Conservation (phyloP, 2,113 vertebrate genomes). For the Salvator merianae region DNA sequence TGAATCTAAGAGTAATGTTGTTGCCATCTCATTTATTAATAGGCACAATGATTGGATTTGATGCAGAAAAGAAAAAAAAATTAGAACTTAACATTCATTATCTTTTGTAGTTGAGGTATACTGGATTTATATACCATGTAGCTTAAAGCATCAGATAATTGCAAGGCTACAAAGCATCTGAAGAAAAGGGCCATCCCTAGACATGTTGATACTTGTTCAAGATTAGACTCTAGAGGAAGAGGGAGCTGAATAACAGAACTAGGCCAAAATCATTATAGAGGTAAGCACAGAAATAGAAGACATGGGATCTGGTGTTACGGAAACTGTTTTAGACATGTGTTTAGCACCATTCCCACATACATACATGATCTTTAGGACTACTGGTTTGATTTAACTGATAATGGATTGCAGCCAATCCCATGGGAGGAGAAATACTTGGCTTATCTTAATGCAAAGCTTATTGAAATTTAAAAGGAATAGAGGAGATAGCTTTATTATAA, state of each 20-base stretch:
- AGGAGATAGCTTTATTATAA: too few relatives aligned
- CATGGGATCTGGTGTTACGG: too few relatives aligned
- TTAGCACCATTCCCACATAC: too few relatives aligned
- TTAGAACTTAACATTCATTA: not conserved
- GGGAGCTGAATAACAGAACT: not conserved
- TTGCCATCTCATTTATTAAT: conserved; percentile 20
- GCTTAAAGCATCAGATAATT: not conserved
- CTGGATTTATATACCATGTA: not conserved
- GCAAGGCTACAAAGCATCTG: not conserved
- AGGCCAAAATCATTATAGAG: not conserved
- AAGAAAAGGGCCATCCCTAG: not conserved
- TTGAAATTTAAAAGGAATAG: too few relatives aligned
- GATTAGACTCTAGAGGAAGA: not conserved
- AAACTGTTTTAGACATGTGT: too few relatives aligned
- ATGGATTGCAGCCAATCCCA: too few relatives aligned
- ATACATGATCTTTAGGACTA: too few relatives aligned
- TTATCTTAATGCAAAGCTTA: too few relatives aligned
- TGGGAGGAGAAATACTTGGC: too few relatives aligned
- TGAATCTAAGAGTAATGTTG: not conserved
- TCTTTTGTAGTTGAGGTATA: not conserved
- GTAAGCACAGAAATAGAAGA: not conserved
- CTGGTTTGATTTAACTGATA: too few relatives aligned
- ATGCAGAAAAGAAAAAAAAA: not conserved
- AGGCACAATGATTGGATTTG: not conserved
- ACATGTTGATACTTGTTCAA: not conserved